Evolutionary conservation across 2,113 vertebrate species (phyloP), one percentile per base, ranked within the genome.

Genomic region (Xenopus laevis): DNA sequence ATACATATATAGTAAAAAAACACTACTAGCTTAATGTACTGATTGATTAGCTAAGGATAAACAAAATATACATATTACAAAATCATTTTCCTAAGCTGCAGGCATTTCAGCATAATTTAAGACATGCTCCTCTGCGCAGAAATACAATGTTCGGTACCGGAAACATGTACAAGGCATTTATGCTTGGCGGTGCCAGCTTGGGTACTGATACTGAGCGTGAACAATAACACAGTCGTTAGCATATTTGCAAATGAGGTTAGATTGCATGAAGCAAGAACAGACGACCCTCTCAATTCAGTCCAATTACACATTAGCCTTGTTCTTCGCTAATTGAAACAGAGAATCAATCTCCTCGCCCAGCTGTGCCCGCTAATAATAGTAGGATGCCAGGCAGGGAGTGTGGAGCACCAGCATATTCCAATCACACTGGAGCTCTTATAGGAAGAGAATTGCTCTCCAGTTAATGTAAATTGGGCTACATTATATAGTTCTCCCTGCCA

Each of bases 261-360:
- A 67, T 6, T 5, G 46, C 15, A 53, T 53, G 8, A 53, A 30
- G 10, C 46, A 23, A 2, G 20, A 53, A 17, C 46, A 67, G 65
- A 67, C 27, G 40, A 68, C 20, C 47, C 53, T 23, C 11, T 47
- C 53, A 1, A 68, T 68, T 68, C 27, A 21, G 47, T 21, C 20
- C 47, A 68, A 68, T 68, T 53, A 68, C 23, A 30, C 21, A 21
- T 4, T 17, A 68, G 47, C 13, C 20, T 47, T 27, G 65, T 68
- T 68, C 46, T 15, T 40, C 16, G 17, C 65, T 68, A 68, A 68
- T 68, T 68, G 53, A 52, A 52, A 27, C 15, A 0, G 16, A 30
- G 53, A 68, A 44, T 0, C 17, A 33, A 40, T 44, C 40, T 44
- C 16, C 27, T 64, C 2, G 7, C 17, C 62, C 30, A 64, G 62